Conservation (phyloP, 2,888 invertebrate genomes). For the Rhamnusium bicolor region DNA sequence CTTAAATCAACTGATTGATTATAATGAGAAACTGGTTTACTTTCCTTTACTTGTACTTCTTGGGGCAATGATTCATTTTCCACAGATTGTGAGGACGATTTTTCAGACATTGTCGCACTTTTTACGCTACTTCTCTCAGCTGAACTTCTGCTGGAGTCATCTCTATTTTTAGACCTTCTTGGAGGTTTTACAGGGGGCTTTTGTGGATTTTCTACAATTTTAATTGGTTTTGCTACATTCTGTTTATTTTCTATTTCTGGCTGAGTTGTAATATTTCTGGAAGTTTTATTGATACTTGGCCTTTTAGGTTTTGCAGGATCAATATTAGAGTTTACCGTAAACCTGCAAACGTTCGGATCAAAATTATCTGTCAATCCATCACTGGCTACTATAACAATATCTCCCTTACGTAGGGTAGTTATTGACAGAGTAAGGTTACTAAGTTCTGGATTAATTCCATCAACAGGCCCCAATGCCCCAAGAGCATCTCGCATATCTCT, state of each 20-base stretch:
- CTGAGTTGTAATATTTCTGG: slow-evolving; percentile 29
- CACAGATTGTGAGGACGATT: slow-evolving; percentile 69
- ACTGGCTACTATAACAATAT: slow-evolving; percentile 90
- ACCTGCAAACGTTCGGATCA: slow-evolving; percentile 92
- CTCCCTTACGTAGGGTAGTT: slow-evolving; percentile 84
- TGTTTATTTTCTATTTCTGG: slow-evolving; percentile 46
- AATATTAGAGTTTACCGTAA: slow-evolving; percentile 75
- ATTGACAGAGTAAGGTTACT: slow-evolving; percentile 90
- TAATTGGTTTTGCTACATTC: slow-evolving; percentile 37
- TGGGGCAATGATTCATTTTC: slow-evolving; percentile 41
- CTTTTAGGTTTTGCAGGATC: slow-evolving; percentile 68
- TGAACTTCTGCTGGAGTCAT: slow-evolving; percentile 45
- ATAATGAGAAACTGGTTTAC: slow-evolving; percentile 1
- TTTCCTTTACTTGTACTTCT: slow-evolving; percentile 19
- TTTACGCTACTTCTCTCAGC: slow-evolving; percentile 43
- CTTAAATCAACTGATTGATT: slow-evolving; percentile 27
- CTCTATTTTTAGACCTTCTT: slow-evolving; percentile 70
- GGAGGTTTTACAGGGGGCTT: slow-evolving; percentile 62
- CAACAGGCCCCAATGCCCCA: slow-evolving; percentile 90
- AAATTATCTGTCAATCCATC: slow-evolving; percentile 94
- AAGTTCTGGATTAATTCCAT: slow-evolving; percentile 87
- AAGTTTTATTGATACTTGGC: slow-evolving; percentile 51
- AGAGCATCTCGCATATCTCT: slow-evolving; percentile 92
- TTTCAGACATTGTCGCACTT: slow-evolving; percentile 44
- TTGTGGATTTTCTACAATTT: slow-evolving; percentile 37